Evolutionary conservation across 2,113 vertebrate genomes (phyloP).

Genomic region (Bubo blakistoni): DNA sequence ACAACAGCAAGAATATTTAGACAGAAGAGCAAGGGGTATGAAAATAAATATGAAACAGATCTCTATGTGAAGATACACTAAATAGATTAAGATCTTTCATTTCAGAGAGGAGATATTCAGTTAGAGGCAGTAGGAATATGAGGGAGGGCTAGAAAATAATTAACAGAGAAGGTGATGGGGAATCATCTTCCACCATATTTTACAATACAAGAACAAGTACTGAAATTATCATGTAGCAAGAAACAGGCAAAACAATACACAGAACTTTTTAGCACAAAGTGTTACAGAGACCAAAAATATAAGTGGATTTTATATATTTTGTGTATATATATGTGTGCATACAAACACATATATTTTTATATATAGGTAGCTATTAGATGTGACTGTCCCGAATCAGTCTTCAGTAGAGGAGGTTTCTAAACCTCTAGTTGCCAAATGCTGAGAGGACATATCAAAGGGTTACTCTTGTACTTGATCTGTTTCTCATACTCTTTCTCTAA

Average conservation of each 20-base stretch:
- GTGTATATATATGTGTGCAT: not conserved
- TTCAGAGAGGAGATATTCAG: not conserved
- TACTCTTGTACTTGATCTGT: not conserved
- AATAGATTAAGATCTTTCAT: not conserved
- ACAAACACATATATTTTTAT: fast-evolving
- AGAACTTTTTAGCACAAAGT: not conserved
- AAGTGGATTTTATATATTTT: not conserved
- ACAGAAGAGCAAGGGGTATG: not conserved
- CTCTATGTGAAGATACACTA: not conserved
- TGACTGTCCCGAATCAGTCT: not conserved
- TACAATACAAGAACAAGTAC: not conserved
- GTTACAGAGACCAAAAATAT: not conserved
- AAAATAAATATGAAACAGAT: not conserved
- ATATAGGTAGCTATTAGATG: not conserved
- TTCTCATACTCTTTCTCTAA: not conserved
- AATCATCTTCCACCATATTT: not conserved
- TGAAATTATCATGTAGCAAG: not conserved
- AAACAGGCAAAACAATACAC: not conserved
- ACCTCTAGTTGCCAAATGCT: not conserved
- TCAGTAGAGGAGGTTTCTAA: not conserved
- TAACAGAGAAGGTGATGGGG: not conserved
- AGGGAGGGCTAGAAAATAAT: not conserved
- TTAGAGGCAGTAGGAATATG: not conserved
- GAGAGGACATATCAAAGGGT: not conserved
- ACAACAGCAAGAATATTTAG: not conserved